phyloP scores from a whole-genome alignment of 2,797 vertebrate species.

The Lophius americanus region DNA sequence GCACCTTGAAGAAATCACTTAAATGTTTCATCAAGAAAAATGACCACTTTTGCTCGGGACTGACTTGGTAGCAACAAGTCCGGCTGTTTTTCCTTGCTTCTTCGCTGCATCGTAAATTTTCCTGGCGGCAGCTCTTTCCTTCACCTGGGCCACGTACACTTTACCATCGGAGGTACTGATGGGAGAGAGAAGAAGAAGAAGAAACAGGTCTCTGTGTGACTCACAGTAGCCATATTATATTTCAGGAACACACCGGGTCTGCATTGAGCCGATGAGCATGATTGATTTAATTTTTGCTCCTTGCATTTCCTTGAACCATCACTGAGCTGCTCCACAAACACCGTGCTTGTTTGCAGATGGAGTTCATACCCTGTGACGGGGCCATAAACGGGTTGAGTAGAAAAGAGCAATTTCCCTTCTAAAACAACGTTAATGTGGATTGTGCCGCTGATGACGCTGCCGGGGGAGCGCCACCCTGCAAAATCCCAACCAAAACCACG shows the following conservation, averaged over 20 bases:
- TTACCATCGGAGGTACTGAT: constrained; percentile 82
- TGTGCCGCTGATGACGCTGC: constrained; percentile 10
- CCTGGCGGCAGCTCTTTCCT: constrained; percentile 86
- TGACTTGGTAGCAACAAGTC: constrained; percentile 87
- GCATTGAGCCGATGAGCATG: constrained; percentile 3
- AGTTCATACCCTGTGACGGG: constrained; percentile 26
- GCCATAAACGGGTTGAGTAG: constrained; percentile 44
- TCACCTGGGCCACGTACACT: constrained; percentile 85
- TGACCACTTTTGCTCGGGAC: constrained; percentile 30
- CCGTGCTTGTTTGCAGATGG: constrained; percentile 37
- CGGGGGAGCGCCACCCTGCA: constrained; percentile 10
- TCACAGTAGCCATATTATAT: constrained; percentile 61
- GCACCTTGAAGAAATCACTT: not conserved
- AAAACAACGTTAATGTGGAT: constrained; percentile 69
- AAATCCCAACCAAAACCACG: constrained; percentile 47
- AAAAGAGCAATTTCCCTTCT: constrained; percentile 66
- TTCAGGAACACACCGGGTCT: constrained; percentile 40
- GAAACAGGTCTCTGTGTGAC: constrained; percentile 57
- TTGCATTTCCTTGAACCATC: constrained; percentile 34
- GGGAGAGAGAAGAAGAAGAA: constrained; percentile 47
- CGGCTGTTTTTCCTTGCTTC: constrained; percentile 85
- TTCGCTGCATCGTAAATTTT: constrained; percentile 88
- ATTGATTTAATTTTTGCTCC: constrained; percentile 39
- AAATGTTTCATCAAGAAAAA: not conserved
- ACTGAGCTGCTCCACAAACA: constrained; percentile 57